Conservation (phyloP, 2,888 invertebrate species). For the Masnerella sp. region DNA sequence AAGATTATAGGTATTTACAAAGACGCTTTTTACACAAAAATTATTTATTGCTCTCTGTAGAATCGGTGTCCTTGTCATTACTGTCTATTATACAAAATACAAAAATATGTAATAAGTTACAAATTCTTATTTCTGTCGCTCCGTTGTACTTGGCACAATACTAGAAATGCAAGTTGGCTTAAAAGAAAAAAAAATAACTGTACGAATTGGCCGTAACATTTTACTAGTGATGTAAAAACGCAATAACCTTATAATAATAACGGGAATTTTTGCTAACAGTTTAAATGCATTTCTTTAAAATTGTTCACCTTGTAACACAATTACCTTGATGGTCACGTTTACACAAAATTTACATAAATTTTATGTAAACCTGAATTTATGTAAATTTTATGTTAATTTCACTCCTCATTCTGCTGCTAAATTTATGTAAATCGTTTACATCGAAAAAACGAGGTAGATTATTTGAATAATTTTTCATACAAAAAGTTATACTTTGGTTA, state of each 20-base stretch:
- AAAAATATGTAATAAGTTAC: conserved; percentile 30
- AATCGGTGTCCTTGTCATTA: conserved; percentile 12
- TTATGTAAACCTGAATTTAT: too few relatives aligned
- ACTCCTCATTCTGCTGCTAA: too few relatives aligned
- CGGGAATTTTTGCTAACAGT: too few relatives aligned
- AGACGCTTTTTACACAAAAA: conserved; percentile 16
- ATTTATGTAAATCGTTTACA: too few relatives aligned
- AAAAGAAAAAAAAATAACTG: conserved; percentile 4
- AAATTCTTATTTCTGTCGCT: conserved; percentile 2
- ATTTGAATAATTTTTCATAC: too few relatives aligned
- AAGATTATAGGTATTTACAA: conserved; percentile 17
- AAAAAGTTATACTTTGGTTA: too few relatives aligned
- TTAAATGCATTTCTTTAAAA: too few relatives aligned
- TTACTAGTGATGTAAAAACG: conserved; percentile 18
- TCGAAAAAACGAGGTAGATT: too few relatives aligned
- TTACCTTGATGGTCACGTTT: too few relatives aligned
- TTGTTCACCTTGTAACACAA: too few relatives aligned
- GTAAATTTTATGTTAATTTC: too few relatives aligned
- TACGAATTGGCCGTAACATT: conserved; percentile 16
- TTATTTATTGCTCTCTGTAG: conserved; percentile 23
- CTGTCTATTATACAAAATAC: conserved; percentile 33
- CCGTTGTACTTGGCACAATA: conserved; percentile 8
- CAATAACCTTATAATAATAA: conserved; percentile 5
- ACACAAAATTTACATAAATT: too few relatives aligned
- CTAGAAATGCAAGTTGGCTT: conserved; percentile 18